Evolutionary conservation across 2,888 invertebrate species (phyloP), one percentile per base, ranked within the genome.

Genomic region (Sphaeridia pumilis): DNA sequence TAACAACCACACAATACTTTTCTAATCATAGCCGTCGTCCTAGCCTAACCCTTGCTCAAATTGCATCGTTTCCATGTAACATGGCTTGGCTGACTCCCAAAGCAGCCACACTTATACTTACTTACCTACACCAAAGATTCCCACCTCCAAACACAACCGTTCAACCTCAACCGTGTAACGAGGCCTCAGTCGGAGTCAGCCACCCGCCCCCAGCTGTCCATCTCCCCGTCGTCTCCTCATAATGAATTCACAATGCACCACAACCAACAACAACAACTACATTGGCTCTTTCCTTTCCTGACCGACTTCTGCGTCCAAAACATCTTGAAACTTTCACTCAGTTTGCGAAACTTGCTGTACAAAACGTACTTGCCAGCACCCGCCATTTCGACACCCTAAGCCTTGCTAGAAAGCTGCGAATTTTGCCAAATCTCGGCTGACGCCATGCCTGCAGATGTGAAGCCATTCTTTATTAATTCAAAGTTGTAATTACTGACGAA

Each of bases 41-140:
- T 38, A 38, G 20, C 38, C 38, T 38, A 38, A 38, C 38, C 38
- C 38, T 38, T 38, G 17, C 38, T 14, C 20, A 38, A 38, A 38
- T 38, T 38, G 38, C 38, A 38, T 38, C 38, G 20, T 17, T 38
- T 38, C 17, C 5, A 38, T 20, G 10, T 38, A 38, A 38, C 38
- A 17, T 38, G 38, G n/a, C 20, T 20, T 17, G 20, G 38, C 38
- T 38, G 14, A 14, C 38, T 17, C 38, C 12, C 38, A 14, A 17
- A 38, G 17, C 17, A 38, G 20, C 7, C 12, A 38, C 38, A 38
- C 38, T 38, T 17, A 5, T 38, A 38, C 38, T 17, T 38, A 38
- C 38, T 38, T 38, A 38, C 38, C 38, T 38, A 38, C 38, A 38
- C 38, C 38, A 38, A 38, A 38, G 38, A 17, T 38, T 38, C 38